Evolutionary conservation across 2,113 vertebrate species (phyloP), one percentile per base, ranked within the genome.

Genomic region (Gavialis gangeticus): DNA sequence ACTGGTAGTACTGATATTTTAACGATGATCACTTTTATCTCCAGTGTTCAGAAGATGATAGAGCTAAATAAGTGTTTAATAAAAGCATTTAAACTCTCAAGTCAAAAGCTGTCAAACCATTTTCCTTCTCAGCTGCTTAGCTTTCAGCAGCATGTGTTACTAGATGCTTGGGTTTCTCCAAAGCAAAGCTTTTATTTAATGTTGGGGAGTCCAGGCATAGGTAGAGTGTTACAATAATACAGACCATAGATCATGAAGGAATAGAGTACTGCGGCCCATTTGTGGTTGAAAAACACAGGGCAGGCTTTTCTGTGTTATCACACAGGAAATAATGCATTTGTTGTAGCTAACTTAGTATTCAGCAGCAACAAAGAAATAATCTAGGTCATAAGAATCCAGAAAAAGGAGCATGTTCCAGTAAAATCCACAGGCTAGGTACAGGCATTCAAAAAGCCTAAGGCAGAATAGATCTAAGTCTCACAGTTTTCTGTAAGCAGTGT

Each of bases 11-110:
- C 6, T 56, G 27, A 25, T 75, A 87, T 84, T 88, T 93, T 77
- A 84, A 57, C 12, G 79, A 58, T 25, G 0, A 46, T 14, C 37
- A 37, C 2, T 78, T 2, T 75, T 82, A 88, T 82, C 3, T 55
- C 10, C 63, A 55, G 8, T 73, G 78, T 79, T 79, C 60, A 89
- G 9, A 22, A 79, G 25, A 15, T 2, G 55, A 69, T 91, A 64
- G 73, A 60, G 55, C 84, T 92, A 58, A 91, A 75, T 46, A 93
- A 84, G 30, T 71, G 79, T 84, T 90, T 93, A 64, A 82, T 75
- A 69, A 79, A 87, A 84, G 2, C 34, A 60, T 19, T 82, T 82
- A 80, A 86, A 60, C 24, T 79, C 17, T 73, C 64, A 22, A 79
- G 34, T 46, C 75, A 91, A 86, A 88, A 14, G 25, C 67, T 63